Percentiles rank a stretch among this genome's conserved stretches.
Evolutionary conservation across 2,888 invertebrate species (phyloP).

Genomic region (Trissoscelio sp.): DNA sequence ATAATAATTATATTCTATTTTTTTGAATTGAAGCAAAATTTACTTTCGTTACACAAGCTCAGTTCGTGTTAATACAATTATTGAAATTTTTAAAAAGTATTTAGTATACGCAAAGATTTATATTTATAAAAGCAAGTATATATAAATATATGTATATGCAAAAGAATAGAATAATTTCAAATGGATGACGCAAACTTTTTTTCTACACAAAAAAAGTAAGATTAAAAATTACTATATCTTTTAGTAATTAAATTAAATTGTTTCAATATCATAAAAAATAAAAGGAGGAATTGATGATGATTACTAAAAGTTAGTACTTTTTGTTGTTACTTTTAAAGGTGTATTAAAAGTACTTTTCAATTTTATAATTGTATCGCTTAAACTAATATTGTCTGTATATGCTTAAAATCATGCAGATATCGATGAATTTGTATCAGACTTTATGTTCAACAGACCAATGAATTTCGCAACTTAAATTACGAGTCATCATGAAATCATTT

Average conservation of each 20-base stretch:
- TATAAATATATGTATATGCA: slow-evolving; percentile 16
- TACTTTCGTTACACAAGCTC: background rate
- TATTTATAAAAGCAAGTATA: slow-evolving; percentile 35
- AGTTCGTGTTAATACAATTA: background rate
- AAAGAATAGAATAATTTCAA: slow-evolving; percentile 15
- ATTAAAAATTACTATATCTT: too few relatives aligned
- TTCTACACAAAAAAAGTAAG: too few relatives aligned
- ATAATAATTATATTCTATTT: background rate
- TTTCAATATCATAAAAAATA: too few relatives aligned
- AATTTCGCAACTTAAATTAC: slow-evolving; percentile 23
- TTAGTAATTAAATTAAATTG: too few relatives aligned
- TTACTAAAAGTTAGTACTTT: too few relatives aligned
- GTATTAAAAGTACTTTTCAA: slow-evolving; percentile 7
- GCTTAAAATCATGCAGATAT: background rate
- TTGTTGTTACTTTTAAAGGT: too few relatives aligned
- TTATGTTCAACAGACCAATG: background rate
- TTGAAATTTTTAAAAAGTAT: slow-evolving; percentile 42
- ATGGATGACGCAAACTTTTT: background rate
- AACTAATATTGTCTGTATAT: background rate
- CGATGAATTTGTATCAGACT: slow-evolving; percentile 1
- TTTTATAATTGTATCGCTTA: background rate
- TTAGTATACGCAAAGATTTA: slow-evolving; percentile 41
- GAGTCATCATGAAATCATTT: slow-evolving; percentile 33
- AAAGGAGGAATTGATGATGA: too few relatives aligned
- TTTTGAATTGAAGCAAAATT: background rate